Evolutionary conservation across 1,140 invertebrate genomes (phyloP).

Genomic region (Scaptomyza montana): DNA sequence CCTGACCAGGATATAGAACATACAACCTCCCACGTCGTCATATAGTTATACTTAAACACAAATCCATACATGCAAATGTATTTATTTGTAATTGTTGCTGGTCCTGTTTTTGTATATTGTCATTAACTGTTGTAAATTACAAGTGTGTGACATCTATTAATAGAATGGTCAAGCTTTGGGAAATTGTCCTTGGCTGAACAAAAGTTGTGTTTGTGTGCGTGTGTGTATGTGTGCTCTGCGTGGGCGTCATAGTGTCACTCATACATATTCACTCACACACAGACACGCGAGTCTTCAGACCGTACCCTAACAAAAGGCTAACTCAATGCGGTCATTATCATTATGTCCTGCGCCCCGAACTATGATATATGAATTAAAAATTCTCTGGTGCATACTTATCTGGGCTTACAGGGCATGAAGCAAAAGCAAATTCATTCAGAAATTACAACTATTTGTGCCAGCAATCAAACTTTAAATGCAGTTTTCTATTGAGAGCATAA

Average conservation of each 20-base stretch:
- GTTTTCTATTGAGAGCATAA: constrained; percentile 17
- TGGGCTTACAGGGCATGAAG: background rate
- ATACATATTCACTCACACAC: constrained; percentile 9
- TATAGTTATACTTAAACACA: constrained; percentile 9
- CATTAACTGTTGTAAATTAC: constrained; percentile 57
- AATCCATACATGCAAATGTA: background rate
- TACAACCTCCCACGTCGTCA: constrained; percentile 62
- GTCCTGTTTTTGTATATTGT: constrained; percentile 43
- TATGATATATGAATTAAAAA: background rate
- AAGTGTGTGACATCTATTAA: constrained; percentile 61
- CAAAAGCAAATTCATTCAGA: constrained; percentile 18
- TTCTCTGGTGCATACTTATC: constrained; percentile 25
- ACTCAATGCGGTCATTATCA: constrained; percentile 24
- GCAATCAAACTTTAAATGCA: constrained; percentile 52
- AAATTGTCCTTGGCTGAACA: constrained; percentile 55
- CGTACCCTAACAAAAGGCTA: constrained; percentile 3
- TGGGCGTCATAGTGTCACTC: constrained; percentile 18
- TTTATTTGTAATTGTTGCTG: constrained; percentile 16
- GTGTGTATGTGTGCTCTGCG: background rate
- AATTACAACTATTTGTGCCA: background rate
- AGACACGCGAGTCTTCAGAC: background rate
- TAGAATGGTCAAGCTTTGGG: constrained; percentile 56
- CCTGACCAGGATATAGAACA: constrained; percentile 57
- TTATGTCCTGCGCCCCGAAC: background rate
- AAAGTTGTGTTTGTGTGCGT: background rate